A percentile compares a stretch with the other conserved stretches of the same genome.
Conservation (phyloP, 2,888 invertebrate genomes). For the Eucera pruinosa region DNA sequence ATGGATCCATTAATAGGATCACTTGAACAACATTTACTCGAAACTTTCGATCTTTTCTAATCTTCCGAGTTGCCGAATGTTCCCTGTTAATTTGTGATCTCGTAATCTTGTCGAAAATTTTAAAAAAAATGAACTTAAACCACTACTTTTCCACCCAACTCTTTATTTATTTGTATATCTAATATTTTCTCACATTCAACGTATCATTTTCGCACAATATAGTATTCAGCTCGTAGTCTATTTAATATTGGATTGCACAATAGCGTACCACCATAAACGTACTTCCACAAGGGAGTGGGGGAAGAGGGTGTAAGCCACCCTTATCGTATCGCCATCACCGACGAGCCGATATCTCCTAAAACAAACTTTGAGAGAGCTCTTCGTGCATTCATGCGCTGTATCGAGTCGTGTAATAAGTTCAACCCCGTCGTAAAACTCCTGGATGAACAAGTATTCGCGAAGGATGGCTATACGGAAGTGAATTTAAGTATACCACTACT, state of each 20-base stretch:
- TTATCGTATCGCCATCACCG: conserved; percentile 26
- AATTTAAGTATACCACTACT: too few relatives aligned
- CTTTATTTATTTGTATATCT: too few relatives aligned
- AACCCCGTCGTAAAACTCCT: conserved; percentile 22
- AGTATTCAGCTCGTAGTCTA: conserved; percentile 5
- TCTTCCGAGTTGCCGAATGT: too few relatives aligned
- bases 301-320: background rate
- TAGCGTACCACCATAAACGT: background rate
- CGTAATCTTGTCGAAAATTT: too few relatives aligned
- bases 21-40: too few relatives aligned
- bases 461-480: background rate
- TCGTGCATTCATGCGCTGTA: conserved; percentile 14
- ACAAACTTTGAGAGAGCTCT: conserved; percentile 13
- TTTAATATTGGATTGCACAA: conserved; percentile 23
- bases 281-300: too few relatives aligned
- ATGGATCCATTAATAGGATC: too few relatives aligned
- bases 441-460: conserved; percentile 26
- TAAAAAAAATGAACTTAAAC: too few relatives aligned
- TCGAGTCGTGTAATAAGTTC: conserved; percentile 25
- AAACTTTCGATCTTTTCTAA: too few relatives aligned
- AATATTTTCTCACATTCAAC: too few relatives aligned
- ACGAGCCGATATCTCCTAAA: conserved; percentile 32
- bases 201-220: background rate
- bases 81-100: too few relatives aligned
- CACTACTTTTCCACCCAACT: too few relatives aligned